Evolutionary conservation across 2,797 vertebrate genomes (phyloP).

Genomic region (Loris lydekkerianus): DNA sequence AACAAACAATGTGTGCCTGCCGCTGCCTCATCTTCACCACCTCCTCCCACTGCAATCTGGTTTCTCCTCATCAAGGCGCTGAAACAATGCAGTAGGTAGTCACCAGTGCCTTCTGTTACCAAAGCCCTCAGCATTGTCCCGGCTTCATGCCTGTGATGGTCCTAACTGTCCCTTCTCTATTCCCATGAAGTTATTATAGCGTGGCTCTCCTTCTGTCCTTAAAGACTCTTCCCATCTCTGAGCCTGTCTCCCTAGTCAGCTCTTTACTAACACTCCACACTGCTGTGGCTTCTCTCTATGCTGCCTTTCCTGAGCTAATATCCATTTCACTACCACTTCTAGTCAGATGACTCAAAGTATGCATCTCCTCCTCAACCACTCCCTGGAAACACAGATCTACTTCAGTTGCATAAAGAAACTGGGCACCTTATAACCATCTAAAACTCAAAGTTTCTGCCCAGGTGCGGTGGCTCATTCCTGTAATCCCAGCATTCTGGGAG

Average conservation of each 20-base stretch:
- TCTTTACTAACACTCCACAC: not conserved
- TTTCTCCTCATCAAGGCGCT: slow-evolving; percentile 22
- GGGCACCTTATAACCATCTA: not conserved
- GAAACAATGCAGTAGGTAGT: slow-evolving; percentile 66
- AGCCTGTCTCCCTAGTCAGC: slow-evolving; percentile 12
- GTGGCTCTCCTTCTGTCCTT: not conserved
- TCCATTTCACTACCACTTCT: slow-evolving; percentile 12
- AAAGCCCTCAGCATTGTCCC: slow-evolving; percentile 10
- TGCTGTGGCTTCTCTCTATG: not conserved
- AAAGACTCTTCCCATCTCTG: slow-evolving; percentile 24
- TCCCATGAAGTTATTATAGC: not conserved
- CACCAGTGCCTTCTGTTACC: slow-evolving; percentile 74
- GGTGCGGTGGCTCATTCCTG: too few species aligned
- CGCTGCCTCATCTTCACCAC: slow-evolving; percentile 66
- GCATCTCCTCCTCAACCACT: not conserved
- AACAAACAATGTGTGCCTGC: slow-evolving; percentile 74
- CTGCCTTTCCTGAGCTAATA: slow-evolving; percentile 5
- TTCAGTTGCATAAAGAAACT: not conserved
- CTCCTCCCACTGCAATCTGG: slow-evolving; percentile 80
- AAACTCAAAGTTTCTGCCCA: not conserved
- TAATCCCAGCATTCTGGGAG: too few species aligned
- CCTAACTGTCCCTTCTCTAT: slow-evolving; percentile 3
- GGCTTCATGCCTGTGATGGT: not conserved
- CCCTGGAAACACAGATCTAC: not conserved
- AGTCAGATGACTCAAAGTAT: slow-evolving; percentile 9